Conservation (phyloP, 2,888 invertebrate species). For the Ptychoptera contaminata region DNA sequence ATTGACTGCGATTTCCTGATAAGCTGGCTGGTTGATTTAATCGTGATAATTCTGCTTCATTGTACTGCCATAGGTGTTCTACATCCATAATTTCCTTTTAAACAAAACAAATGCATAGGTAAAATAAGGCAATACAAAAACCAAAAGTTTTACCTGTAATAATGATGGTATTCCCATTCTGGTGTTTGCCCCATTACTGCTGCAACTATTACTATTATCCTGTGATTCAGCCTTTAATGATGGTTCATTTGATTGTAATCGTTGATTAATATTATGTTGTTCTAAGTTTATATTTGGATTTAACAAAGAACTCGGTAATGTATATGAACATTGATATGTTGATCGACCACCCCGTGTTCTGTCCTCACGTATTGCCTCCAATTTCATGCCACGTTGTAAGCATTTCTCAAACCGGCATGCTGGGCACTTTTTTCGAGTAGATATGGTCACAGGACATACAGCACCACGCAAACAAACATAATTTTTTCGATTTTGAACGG, state of each 20-base stretch:
- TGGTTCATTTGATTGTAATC: conserved; percentile 31
- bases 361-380: conserved; percentile 93
- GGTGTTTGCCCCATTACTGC: conserved; percentile 23
- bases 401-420: conserved; percentile 95
- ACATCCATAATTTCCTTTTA: conserved; percentile 87
- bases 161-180: conserved; percentile 41
- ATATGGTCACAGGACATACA: conserved; percentile 81
- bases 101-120: conserved; percentile 9
- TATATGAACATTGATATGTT: conserved; percentile 89
- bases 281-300: conserved; percentile 33
- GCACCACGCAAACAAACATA: conserved; percentile 86
- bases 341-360: conserved; percentile 89
- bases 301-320: conserved; percentile 56
- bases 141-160: conserved; percentile 40
- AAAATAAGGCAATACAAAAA: conserved; percentile 1
- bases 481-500: conserved; percentile 95
- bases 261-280: conserved; percentile 26
- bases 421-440: conserved; percentile 91
- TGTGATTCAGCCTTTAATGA: conserved; percentile 36
- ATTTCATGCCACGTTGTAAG: conserved; percentile 88
- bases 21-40: conserved; percentile 35
- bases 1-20: conserved; percentile 9
- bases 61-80: conserved; percentile 90
- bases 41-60: conserved; percentile 60
- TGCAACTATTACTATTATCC: conserved; percentile 18